Percentiles rank a stretch among this genome's conserved stretches.
phyloP scores from a whole-genome alignment of 2,888 invertebrate species.

The Cryptocheilus praepositus region DNA sequence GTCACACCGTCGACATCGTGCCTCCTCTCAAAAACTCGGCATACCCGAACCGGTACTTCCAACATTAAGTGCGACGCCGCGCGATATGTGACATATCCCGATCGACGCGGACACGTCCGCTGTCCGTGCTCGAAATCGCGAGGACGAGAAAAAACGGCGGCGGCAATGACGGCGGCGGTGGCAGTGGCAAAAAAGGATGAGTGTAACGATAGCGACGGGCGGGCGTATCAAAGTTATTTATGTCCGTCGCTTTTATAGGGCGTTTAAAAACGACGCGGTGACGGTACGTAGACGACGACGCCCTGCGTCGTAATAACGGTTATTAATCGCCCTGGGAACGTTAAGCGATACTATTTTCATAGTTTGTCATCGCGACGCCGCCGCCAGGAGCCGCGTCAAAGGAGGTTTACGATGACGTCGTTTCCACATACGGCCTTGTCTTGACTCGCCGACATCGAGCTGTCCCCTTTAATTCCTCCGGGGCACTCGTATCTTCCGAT shows the following conservation, averaged over 20 bases:
- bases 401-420: slow-evolving; percentile 22
- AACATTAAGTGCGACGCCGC: too few relatives aligned
- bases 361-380: slow-evolving; percentile 30
- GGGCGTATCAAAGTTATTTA: slow-evolving; percentile 33
- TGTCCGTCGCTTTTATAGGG: slow-evolving; percentile 25
- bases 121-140: too few relatives aligned
- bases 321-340: slow-evolving; percentile 37
- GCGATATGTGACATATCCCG: too few relatives aligned
- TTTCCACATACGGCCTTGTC: not conserved
- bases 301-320: slow-evolving; percentile 32
- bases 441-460: slow-evolving; percentile 29
- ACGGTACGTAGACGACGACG: slow-evolving; percentile 18
- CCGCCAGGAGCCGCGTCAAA: slow-evolving; percentile 21
- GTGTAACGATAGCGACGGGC: slow-evolving; percentile 13
- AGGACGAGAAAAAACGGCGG: too few relatives aligned
- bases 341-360: slow-evolving; percentile 32
- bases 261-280: slow-evolving; percentile 31
- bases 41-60: too few relatives aligned
- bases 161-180: not conserved
- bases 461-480: slow-evolving; percentile 31
- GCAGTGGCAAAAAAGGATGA: not conserved
- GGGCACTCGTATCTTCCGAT: not conserved
- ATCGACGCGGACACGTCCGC: too few relatives aligned
- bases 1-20: too few relatives aligned
- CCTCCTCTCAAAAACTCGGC: too few relatives aligned